Conservation (phyloP, 2,113 vertebrate species). For the Coptodon bakossiorum region DNA sequence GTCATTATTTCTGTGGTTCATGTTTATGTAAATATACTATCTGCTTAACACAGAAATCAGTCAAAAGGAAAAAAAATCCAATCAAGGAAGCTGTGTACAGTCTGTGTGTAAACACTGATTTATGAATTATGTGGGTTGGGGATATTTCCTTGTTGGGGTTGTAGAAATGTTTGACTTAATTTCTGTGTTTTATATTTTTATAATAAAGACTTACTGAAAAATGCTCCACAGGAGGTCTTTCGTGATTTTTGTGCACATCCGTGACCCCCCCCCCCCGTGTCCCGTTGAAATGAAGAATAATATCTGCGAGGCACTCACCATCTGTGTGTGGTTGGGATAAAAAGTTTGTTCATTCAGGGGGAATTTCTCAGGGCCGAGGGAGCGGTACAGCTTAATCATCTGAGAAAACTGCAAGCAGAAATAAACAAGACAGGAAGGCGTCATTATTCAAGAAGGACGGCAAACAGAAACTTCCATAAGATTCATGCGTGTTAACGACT, state of each 20-base stretch:
- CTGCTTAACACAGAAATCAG: conserved; percentile 59
- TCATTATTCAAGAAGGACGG: neutral
- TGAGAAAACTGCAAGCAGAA: conserved; percentile 84
- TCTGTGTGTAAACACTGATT: conserved; percentile 54
- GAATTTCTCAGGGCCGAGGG: conserved; percentile 88
- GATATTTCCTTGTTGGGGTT: conserved; percentile 52
- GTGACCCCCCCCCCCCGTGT: neutral
- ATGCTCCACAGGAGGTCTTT: neutral
- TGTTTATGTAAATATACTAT: conserved; percentile 63
- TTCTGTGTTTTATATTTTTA: conserved; percentile 84
- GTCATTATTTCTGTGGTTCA: conserved; percentile 52
- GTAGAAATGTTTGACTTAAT: conserved; percentile 73
- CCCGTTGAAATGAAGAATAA: neutral
- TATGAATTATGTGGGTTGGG: conserved; percentile 28
- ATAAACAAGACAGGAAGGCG: conserved; percentile 11
- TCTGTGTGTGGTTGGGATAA: conserved; percentile 90
- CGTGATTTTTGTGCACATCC: neutral
- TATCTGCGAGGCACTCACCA: conserved; percentile 80
- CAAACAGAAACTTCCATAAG: neutral
- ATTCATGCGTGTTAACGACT: neutral
- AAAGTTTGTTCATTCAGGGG: conserved; percentile 94
- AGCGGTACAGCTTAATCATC: conserved; percentile 93
- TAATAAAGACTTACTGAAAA: conserved; percentile 79
- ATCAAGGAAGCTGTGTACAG: conserved; percentile 50
- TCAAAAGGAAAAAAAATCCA: conserved; percentile 16